Base-by-base conservation (phyloP, 2,888 invertebrate species). In the Drosophila melanocephala region DNA sequence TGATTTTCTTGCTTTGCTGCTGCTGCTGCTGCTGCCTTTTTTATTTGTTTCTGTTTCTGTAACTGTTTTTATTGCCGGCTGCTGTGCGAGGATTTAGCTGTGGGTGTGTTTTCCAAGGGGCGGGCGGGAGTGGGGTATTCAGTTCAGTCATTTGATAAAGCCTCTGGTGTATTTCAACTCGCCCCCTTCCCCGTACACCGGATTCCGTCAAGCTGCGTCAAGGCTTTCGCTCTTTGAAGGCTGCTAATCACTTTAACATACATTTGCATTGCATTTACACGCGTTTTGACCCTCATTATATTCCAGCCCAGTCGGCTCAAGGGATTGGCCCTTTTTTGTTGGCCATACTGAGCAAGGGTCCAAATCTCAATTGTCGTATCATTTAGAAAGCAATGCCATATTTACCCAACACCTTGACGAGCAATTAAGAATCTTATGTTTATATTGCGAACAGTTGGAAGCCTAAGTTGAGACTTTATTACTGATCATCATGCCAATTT, bases 201-300 rank as follows among this genome's bases (percentile, higher is more conserved):
- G 26, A 47, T 47, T 47, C 53, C 67, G 42, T 64, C 62, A 72
- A 77, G 76, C 64, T 77, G 75, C 79, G 58, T 42, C 57, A 39
- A 71, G 56, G 57, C 62, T 82, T 30, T 42, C 58, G 28, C 68
- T 61, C 88, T 87, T 91, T 87, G 83, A 91, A 89, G 89, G 84
- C 83, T 83, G 87, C 87, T 91, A 92, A 91, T 92, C 91, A 82
- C 83, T 91, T 89, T 91, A 91, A 88, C 92, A 92, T 91, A 91
- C 83, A 91, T 91, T 91, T 91, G 91, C 91, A 91, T 92, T 87
- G 84, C 83, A 90, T 90, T 92, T 91, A 91, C 83, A 81, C 90
- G 86, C 88, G 75, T 77, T 89, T 89, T 91, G 91, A 91, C 89
- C 87, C 90, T 91, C 87, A 90, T 89, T 91, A 91, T 69, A 71